Conservation (phyloP, 2,888 invertebrate genomes). For the Ornithoptera priamus region DNA sequence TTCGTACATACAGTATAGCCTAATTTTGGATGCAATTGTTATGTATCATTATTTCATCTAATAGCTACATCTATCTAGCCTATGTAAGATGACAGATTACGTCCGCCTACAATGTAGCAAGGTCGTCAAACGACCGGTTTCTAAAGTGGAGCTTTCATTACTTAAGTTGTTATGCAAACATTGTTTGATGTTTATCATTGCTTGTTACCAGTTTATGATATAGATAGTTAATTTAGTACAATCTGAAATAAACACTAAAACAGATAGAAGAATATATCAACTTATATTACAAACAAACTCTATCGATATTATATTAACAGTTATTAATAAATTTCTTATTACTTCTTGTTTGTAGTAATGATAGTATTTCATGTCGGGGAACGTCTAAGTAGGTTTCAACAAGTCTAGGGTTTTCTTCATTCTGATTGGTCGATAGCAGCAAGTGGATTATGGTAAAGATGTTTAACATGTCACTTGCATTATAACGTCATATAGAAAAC, state of each 20-base stretch:
- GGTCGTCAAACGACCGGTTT: conserved; percentile 59
- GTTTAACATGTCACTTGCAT: no score
- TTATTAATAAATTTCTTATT: no score
- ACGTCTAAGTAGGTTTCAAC: no score
- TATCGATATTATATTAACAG: no score
- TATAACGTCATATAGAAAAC: no score
- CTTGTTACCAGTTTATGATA: neutral
- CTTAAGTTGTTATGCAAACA: conserved; percentile 50
- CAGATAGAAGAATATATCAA: neutral
- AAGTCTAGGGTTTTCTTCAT: no score
- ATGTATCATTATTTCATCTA: conserved; percentile 39
- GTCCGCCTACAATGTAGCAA: conserved; percentile 51
- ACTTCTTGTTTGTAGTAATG: no score
- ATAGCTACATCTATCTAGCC: conserved; percentile 38
- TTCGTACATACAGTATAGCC: conserved; percentile 40
- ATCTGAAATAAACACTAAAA: neutral
- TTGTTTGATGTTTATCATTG: conserved; percentile 15
- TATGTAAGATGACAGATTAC: conserved; percentile 54
- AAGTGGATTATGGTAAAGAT: no score
- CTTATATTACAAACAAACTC: no score
- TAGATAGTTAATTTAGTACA: neutral
- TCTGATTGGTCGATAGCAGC: no score
- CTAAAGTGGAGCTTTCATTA: conserved; percentile 53
- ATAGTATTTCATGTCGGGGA: no score
- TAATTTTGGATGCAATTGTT: conserved; percentile 43